Evolutionary conservation across 2,113 vertebrate genomes (phyloP).

Genomic region (Limnothrissa miodon): DNA sequence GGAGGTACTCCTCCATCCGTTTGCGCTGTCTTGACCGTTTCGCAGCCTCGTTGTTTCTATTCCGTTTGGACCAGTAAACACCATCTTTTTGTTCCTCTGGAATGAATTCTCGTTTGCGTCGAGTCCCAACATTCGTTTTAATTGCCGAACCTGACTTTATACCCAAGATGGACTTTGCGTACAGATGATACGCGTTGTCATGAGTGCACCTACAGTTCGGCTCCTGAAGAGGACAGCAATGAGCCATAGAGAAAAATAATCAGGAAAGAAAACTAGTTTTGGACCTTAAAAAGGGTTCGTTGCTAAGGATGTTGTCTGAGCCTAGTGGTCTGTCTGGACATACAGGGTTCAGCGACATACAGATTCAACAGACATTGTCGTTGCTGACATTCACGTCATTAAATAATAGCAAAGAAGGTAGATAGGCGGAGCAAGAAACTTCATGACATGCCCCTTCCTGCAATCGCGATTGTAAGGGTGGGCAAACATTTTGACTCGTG

Average conservation of each 20-base stretch:
- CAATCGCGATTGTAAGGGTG: too few relatives aligned
- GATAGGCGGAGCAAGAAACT: too few relatives aligned
- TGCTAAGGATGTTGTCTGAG: background rate
- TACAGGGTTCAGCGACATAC: background rate
- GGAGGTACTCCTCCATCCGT: conserved; percentile 51
- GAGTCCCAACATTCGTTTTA: conserved; percentile 6
- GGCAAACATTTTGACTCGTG: too few relatives aligned
- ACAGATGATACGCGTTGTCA: background rate
- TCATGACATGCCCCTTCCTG: too few relatives aligned
- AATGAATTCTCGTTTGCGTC: conserved; percentile 54
- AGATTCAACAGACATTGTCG: background rate
- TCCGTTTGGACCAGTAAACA: conserved; percentile 60
- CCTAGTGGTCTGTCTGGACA: background rate
- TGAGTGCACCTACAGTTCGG: conserved; percentile 10
- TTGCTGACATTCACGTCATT: background rate
- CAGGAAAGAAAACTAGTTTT: background rate
- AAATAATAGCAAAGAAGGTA: background rate
- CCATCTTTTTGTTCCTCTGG: conserved; percentile 54
- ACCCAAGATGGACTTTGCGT: conserved; percentile 35
- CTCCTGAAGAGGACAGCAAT: background rate
- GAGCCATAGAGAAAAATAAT: background rate
- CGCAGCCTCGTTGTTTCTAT: conserved; percentile 63
- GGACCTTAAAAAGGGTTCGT: background rate
- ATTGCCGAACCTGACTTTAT: background rate
- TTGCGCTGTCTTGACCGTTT: conserved; percentile 60